phyloP scores from a whole-genome alignment of 2,888 invertebrate species.

The Endotricha flammealis region DNA sequence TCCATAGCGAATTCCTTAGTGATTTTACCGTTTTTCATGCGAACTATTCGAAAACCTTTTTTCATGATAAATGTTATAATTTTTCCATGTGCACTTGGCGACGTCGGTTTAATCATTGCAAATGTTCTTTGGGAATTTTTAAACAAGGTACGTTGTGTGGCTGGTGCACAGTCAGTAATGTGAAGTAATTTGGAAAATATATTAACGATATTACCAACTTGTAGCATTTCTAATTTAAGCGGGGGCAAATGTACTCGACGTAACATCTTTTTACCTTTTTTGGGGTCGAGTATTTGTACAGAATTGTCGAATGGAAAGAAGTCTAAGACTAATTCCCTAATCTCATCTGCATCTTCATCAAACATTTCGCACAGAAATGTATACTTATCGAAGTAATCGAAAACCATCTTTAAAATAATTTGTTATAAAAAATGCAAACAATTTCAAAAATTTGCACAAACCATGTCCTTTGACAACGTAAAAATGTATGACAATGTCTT shows the following conservation, averaged over 20 bases:
- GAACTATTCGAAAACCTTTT: constrained; percentile 81
- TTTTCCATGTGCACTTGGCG: constrained; percentile 83
- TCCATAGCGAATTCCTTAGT: constrained; percentile 81
- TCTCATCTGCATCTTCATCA: constrained; percentile 84
- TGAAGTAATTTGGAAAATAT: constrained; percentile 85
- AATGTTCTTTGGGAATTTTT: constrained; percentile 84
- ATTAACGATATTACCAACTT: constrained; percentile 84
- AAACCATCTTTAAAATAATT: constrained; percentile 47
- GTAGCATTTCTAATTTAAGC: constrained; percentile 81
- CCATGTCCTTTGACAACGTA: too few relatives aligned
- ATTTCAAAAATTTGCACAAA: too few relatives aligned
- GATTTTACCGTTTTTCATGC: constrained; percentile 85
- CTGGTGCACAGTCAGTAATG: constrained; percentile 84
- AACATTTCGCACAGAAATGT: constrained; percentile 90
- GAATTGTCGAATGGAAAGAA: constrained; percentile 88
- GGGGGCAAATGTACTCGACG: constrained; percentile 81
- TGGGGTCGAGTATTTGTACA: constrained; percentile 85
- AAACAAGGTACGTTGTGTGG: constrained; percentile 80
- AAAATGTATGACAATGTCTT: too few relatives aligned
- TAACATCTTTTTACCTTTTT: constrained; percentile 79
- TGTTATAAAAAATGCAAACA: not conserved
- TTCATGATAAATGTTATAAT: constrained; percentile 84
- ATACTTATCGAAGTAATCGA: constrained; percentile 75
- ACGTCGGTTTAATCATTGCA: constrained; percentile 87
- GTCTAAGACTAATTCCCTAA: constrained; percentile 83